Percentiles rank a stretch among this genome's conserved stretches.
phyloP scores from a whole-genome alignment of 2,113 vertebrate genomes.

The Oceanodroma tethys region DNA sequence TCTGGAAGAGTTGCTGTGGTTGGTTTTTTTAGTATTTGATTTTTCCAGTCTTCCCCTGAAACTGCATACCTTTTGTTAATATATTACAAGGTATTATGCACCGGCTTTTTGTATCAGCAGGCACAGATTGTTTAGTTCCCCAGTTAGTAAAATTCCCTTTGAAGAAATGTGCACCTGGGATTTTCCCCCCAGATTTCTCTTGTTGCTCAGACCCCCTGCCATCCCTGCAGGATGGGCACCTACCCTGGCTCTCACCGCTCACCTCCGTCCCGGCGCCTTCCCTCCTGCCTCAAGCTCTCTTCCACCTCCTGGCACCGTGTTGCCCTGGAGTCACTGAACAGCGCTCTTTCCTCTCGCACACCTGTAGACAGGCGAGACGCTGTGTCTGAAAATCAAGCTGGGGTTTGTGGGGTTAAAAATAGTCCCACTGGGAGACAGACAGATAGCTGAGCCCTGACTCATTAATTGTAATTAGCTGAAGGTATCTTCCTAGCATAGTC shows the following conservation, averaged over 20 bases:
- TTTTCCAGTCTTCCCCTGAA: background rate
- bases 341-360: background rate
- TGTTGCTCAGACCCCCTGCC: background rate
- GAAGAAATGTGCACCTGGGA: background rate
- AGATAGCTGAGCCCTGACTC: background rate
- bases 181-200: background rate
- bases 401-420: background rate
- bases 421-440: background rate
- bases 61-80: background rate
- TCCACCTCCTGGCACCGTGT: background rate
- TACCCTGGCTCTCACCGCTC: background rate
- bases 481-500: background rate
- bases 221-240: background rate
- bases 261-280: background rate
- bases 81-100: background rate
- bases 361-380: background rate
- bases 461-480: background rate
- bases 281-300: background rate
- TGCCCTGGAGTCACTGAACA: background rate
- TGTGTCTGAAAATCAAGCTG: background rate
- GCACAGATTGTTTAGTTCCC: background rate
- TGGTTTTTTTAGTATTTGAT: background rate
- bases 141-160: background rate
- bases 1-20: background rate
- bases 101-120: background rate